Conservation (phyloP, 2,797 vertebrate species). For the Leptatherina wallacei region DNA sequence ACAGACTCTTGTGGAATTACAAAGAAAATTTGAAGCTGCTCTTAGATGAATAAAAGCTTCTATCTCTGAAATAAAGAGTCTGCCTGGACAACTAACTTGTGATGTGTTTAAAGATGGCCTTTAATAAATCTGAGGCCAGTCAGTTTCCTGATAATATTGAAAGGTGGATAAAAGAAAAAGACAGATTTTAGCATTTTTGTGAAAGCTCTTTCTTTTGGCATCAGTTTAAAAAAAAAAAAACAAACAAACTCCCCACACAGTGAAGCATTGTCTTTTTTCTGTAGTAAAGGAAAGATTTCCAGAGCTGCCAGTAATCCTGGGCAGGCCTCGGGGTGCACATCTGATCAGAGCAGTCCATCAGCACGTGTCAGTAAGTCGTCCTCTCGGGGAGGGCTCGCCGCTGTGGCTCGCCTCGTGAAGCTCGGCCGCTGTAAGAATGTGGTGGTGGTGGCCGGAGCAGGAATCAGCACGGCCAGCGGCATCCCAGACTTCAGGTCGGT, state of each 20-base stretch:
- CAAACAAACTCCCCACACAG: too few relatives aligned
- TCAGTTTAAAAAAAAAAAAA: too few relatives aligned
- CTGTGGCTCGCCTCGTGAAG: slow-evolving; percentile 82
- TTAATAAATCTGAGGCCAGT: too few relatives aligned
- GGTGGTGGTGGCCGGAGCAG: slow-evolving; percentile 85
- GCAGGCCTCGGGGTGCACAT: slow-evolving; percentile 27
- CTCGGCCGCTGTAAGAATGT: slow-evolving; percentile 81
- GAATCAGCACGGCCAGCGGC: slow-evolving; percentile 87
- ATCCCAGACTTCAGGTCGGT: slow-evolving; percentile 87
- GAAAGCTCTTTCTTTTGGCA: not conserved
- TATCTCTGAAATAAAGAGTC: not conserved
- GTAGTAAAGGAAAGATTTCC: slow-evolving; percentile 63
- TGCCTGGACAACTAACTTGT: not conserved
- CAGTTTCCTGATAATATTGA: not conserved
- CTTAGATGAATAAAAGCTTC: not conserved
- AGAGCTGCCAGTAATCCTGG: slow-evolving; percentile 11
- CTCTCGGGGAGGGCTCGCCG: slow-evolving; percentile 61
- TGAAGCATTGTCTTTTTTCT: slow-evolving; percentile 6
- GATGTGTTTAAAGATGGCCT: too few relatives aligned
- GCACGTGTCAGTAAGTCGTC: slow-evolving; percentile 22
- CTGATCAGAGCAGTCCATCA: slow-evolving; percentile 9
- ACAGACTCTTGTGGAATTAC: not conserved
- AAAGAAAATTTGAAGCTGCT: not conserved
- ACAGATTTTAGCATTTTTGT: not conserved
- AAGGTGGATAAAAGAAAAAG: not conserved